Base-by-base conservation (phyloP, 2,113 vertebrate species). In the Cynocephalus volans region DNA sequence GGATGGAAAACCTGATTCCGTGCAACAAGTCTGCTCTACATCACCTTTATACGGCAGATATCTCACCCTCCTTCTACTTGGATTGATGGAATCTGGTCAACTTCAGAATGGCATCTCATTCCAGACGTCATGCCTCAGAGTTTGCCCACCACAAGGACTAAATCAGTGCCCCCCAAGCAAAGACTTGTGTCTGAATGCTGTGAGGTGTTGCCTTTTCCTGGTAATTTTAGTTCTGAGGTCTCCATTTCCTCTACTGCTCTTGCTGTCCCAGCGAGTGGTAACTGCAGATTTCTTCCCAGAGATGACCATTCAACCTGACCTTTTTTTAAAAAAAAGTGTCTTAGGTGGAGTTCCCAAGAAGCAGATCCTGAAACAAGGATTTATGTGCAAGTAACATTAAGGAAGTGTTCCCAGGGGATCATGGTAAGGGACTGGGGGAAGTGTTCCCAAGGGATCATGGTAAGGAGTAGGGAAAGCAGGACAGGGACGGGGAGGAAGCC, bases 31-130 rank as follows among this genome's bases (percentile, higher is more conserved):
- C 86, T 81, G 48, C 36, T 91, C 67, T 70, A 8, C 15, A 1
- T 80, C 79, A 23, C 86, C 70, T 79, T 14, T 28, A 23, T 7
- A 23, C 18, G 5, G 50, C 82, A 45, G 3, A 19, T 82, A 13
- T 36, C 76, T 50, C 31, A 17, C 60, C 48, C 24, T 81, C 65
- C 45, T 88, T 33, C 84, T 65, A 5, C 67, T 31, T 10, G 4
- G 48, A 33, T 26, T 31, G 12, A 31, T 18, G 17, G 70, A n/a
- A 92, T 88, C 97, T 93, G 98, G 88, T 90, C 90, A 92, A 88
- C 97, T 83, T 92, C 96, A 36, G 73, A 54, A 36, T 41, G 86
- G 21, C 79, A 1, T 84, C 62, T 91, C 70, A 18, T 64, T 91
- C 79, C 33, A 91, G 73, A 86, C 33, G 5, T 41, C 41, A 3